phyloP scores from a whole-genome alignment of 2,113 vertebrate genomes.

The Ceuthmochares aereus region DNA sequence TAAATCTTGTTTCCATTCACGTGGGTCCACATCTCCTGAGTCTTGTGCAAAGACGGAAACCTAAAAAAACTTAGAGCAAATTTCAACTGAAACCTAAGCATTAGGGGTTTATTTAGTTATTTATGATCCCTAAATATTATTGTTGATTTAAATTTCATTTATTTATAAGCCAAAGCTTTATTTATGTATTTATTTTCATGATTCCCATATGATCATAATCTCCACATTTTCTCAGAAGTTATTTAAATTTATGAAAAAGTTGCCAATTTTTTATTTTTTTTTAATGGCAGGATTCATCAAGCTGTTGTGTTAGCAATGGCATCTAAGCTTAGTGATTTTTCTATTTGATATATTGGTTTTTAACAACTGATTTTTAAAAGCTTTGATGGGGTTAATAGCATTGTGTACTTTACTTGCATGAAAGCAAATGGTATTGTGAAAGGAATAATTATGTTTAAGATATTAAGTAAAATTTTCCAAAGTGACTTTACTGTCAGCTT shows the following conservation, averaged over 20 bases:
- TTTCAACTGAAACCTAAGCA: slow-evolving; percentile 4
- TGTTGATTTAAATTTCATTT: slow-evolving; percentile 28
- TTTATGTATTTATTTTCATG: neutral
- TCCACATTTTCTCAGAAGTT: slow-evolving; percentile 6
- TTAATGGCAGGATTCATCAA: neutral
- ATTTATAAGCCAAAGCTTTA: neutral
- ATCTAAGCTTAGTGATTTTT: neutral
- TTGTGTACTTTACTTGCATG: neutral
- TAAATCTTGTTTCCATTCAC: slow-evolving; percentile 12
- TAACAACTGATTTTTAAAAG: no score
- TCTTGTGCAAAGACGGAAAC: neutral
- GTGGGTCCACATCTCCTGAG: neutral
- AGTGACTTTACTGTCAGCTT: neutral
- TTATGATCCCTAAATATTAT: slow-evolving; percentile 12
- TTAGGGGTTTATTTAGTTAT: neutral
- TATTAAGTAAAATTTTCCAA: neutral
- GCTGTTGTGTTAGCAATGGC: neutral
- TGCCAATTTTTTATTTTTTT: neutral
- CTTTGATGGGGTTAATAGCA: neutral
- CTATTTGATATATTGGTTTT: neutral
- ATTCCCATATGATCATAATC: neutral
- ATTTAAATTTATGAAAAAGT: neutral
- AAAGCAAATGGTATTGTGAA: neutral
- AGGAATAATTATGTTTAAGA: neutral
- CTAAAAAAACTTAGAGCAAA: neutral